Conservation (phyloP, 2,888 invertebrate species). For the Apantesis nais region DNA sequence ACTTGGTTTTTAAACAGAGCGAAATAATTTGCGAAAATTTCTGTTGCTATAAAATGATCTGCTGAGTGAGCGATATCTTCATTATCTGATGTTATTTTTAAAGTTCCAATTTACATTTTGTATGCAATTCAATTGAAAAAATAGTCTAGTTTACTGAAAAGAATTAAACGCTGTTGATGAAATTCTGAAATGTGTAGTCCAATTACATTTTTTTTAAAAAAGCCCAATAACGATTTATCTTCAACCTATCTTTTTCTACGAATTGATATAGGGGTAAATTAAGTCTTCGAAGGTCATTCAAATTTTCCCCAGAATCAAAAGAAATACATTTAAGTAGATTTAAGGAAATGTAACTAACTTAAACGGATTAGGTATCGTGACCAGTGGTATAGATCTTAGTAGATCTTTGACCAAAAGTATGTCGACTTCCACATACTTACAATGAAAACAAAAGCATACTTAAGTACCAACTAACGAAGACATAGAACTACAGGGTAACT, state of each 20-base stretch:
- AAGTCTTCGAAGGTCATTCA: no score
- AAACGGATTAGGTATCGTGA: neutral
- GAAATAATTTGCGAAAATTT: constrained; percentile 68
- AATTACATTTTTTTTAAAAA: neutral
- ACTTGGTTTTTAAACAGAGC: constrained; percentile 56
- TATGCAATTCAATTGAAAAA: neutral
- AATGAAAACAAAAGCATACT: no score
- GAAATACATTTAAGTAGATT: no score
- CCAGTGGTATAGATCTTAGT: neutral
- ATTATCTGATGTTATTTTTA: constrained; percentile 42
- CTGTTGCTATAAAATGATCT: constrained; percentile 62
- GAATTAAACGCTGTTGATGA: neutral
- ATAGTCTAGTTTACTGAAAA: neutral
- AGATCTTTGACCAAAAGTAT: neutral
- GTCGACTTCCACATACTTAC: no score
- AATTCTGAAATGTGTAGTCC: neutral
- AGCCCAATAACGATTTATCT: no score
- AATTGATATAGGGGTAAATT: no score
- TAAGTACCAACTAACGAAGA: no score
- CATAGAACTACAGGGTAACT: neutral
- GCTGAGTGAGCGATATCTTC: constrained; percentile 67
- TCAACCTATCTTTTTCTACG: no score
- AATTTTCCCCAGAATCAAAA: no score
- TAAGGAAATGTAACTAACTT: neutral
- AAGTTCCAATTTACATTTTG: constrained; percentile 12